A percentile compares a stretch with the other conserved stretches of the same genome.
These are phyloP conservation scores for Parambassis ranga DNA, from an alignment of 2,797 vertebrate genomes.

Conservation along the genomic window DNA sequence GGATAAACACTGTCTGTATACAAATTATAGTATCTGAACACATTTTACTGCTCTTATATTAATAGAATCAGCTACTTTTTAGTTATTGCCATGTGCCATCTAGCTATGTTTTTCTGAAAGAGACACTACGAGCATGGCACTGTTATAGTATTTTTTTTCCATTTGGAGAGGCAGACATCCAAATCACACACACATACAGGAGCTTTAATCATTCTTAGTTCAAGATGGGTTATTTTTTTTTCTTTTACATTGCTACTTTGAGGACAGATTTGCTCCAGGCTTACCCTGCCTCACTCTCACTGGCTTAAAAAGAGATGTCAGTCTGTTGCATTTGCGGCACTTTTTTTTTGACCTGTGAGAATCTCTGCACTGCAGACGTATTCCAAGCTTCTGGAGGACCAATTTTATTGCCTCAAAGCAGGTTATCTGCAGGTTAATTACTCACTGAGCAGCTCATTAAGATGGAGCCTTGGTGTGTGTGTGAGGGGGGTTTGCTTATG, in stretches of 20 bases:
- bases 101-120: neutral
- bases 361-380: slow-evolving; percentile 1
- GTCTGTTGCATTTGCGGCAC: neutral
- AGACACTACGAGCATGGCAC: too few relatives aligned
- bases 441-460: slow-evolving; percentile 48
- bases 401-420: slow-evolving; percentile 40
- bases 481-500: neutral
- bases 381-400: slow-evolving; percentile 16
- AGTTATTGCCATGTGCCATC: neutral
- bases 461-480: slow-evolving; percentile 12
- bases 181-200: neutral
- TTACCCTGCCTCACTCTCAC: neutral
- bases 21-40: too few relatives aligned
- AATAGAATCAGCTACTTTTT: neutral
- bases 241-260: neutral
- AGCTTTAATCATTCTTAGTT: neutral
- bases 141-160: neutral
- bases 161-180: neutral
- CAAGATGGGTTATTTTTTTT: neutral
- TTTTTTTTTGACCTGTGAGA: slow-evolving; percentile 18
- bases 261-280: neutral
- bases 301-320: neutral
- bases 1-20: too few relatives aligned
- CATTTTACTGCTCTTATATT: too few relatives aligned
- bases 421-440: slow-evolving; percentile 65